A percentile compares a stretch with the other conserved stretches of the same genome.
phyloP scores from a whole-genome alignment of 2,113 vertebrate species.

The Potamarius usumacintae region DNA sequence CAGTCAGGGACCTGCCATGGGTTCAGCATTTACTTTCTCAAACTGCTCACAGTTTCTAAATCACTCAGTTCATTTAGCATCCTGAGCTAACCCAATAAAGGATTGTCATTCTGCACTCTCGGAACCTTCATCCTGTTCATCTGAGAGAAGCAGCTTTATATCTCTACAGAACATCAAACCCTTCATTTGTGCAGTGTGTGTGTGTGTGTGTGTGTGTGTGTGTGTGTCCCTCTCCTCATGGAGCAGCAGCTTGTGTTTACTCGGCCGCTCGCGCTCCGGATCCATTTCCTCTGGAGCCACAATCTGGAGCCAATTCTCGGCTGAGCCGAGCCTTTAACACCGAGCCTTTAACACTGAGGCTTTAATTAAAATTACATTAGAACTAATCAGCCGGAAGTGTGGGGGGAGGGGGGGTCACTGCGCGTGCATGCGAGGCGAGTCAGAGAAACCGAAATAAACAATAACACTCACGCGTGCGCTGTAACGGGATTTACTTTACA shows the following conservation, averaged over 20 bases:
- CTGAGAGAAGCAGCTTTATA: background rate
- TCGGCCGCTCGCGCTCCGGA: conserved; percentile 68
- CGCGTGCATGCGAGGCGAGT: background rate
- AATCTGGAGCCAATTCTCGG: conserved; percentile 99
- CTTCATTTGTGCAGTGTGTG: background rate
- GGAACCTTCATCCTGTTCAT: background rate
- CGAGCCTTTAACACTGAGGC: conserved; percentile 99
- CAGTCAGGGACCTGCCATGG: background rate
- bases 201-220: background rate
- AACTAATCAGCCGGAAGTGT: conserved; percentile 99
- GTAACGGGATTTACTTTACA: conserved; percentile 6
- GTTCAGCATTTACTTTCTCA: background rate
- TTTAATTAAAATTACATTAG: conserved; percentile 99
- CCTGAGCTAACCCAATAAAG: no score
- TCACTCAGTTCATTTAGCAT: no score
- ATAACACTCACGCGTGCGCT: background rate
- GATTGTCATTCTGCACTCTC: background rate
- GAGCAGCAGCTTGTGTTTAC: conserved; percentile 62
- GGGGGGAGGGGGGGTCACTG: background rate
- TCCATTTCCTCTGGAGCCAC: conserved; percentile 96
- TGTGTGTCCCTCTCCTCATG: background rate
- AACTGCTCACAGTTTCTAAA: background rate
- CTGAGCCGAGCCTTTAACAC: conserved; percentile 99
- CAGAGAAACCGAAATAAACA: background rate
- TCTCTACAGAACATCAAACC: no score